Conservation (phyloP, 2,797 vertebrate genomes). For the Steatocranus sp. region DNA sequence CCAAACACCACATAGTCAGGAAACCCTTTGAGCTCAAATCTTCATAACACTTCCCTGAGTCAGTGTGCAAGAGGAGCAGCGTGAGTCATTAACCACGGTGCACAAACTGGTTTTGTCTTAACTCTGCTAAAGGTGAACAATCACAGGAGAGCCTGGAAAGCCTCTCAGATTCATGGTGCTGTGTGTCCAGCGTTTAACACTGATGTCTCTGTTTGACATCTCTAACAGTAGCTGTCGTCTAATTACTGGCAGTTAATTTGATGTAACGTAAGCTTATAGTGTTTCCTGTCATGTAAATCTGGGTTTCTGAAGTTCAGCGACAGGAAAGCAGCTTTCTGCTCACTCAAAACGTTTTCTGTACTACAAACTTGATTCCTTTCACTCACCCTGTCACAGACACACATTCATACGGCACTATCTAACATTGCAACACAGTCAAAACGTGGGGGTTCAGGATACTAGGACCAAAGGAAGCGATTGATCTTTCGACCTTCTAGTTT, state of each 20-base stretch:
- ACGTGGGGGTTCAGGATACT: not conserved
- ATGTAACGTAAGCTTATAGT: fast-evolving
- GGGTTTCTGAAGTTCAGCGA: not conserved
- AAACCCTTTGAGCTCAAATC: not conserved
- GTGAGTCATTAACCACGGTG: not conserved
- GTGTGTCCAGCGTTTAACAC: not conserved
- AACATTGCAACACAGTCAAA: not conserved
- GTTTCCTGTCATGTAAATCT: not conserved
- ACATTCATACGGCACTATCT: not conserved
- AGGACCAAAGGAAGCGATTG: not conserved
- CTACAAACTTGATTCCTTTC: not conserved
- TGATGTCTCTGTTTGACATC: not conserved
- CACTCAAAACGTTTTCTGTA: not conserved
- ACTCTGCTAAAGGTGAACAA: not conserved
- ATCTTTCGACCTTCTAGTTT: not conserved
- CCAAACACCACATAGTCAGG: not conserved
- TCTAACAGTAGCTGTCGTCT: not conserved
- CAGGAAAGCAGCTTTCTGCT: fast-evolving
- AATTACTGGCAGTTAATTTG: not conserved
- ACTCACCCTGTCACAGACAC: not conserved
- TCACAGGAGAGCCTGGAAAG: not conserved
- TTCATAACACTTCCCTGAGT: not conserved
- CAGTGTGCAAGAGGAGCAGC: not conserved
- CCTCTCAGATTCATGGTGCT: not conserved
- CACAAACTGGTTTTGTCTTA: not conserved